phyloP scores from a whole-genome alignment of 2,113 vertebrate genomes.

The Setophaga kirtlandii region DNA sequence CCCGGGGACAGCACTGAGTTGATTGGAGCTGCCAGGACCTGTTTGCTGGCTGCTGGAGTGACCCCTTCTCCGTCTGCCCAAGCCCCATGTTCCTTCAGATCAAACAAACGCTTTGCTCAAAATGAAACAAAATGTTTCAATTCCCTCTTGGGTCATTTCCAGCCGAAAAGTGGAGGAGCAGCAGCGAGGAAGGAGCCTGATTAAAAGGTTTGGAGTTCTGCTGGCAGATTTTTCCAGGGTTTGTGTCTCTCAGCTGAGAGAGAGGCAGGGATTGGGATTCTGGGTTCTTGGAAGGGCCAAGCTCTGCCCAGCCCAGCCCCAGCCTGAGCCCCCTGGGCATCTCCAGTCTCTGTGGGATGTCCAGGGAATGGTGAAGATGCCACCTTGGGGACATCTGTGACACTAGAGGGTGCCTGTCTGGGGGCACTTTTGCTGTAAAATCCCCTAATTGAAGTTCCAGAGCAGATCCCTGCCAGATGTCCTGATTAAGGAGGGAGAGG shows the following conservation, averaged over 20 bases:
- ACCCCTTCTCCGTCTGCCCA: not conserved
- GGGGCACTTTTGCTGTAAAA: not conserved
- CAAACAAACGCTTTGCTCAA: slow-evolving; percentile 20
- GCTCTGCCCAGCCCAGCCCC: not conserved
- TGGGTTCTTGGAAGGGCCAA: not conserved
- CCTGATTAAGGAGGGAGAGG: not conserved
- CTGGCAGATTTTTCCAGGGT: not conserved
- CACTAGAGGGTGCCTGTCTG: not conserved
- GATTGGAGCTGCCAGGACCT: not conserved
- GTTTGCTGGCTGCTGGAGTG: slow-evolving; percentile 20
- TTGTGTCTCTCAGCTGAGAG: not conserved
- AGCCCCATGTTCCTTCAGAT: not conserved
- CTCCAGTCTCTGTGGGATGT: rapidly evolving
- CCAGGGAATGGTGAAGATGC: not conserved
- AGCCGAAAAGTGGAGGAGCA: not conserved
- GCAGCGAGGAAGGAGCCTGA: not conserved
- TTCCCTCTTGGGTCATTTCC: slow-evolving; percentile 42
- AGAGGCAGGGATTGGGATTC: rapidly evolving
- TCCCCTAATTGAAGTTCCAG: not conserved
- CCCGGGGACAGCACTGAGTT: not conserved
- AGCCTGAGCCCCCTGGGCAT: rapidly evolving
- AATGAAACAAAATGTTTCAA: slow-evolving; percentile 61
- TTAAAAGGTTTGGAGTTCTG: not conserved
- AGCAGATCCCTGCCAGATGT: slow-evolving; percentile 45
- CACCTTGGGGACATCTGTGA: not conserved